phyloP scores from a whole-genome alignment of 2,113 vertebrate species.

The Arothron firmamentum region DNA sequence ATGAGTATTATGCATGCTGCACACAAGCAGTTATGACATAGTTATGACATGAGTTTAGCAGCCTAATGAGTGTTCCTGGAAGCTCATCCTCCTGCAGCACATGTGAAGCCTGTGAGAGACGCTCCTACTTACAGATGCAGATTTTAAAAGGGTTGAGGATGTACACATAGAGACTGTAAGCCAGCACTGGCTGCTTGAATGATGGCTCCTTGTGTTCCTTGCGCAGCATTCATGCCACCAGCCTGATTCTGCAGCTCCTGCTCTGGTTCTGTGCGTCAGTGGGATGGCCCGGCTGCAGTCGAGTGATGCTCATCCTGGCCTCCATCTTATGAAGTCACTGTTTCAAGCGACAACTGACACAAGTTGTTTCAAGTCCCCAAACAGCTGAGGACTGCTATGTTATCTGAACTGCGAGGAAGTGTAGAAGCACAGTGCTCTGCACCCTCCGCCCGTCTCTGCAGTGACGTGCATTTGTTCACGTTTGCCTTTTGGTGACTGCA shows the following conservation, averaged over 20 bases:
- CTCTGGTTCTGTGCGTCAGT: slow-evolving; percentile 40
- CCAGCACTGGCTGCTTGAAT: slow-evolving; percentile 1
- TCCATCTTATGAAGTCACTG: slow-evolving; percentile 32
- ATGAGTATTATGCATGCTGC: background rate
- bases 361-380: slow-evolving; percentile 14
- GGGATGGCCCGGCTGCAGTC: slow-evolving; percentile 36
- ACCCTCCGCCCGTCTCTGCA: background rate
- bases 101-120: slow-evolving; percentile 14
- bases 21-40: slow-evolving; percentile 5
- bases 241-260: slow-evolving; percentile 24
- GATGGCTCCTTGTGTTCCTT: slow-evolving; percentile 1
- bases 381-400: slow-evolving; percentile 24
- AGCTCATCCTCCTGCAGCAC: slow-evolving; percentile 3
- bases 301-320: slow-evolving; percentile 38
- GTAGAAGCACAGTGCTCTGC: no score
- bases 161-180: slow-evolving; percentile 26
- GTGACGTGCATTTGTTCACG: background rate
- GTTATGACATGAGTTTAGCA: slow-evolving; percentile 10
- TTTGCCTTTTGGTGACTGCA: no score
- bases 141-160: slow-evolving; percentile 14
- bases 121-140: slow-evolving; percentile 45
- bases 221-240: slow-evolving; percentile 12
- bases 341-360: slow-evolving; percentile 16
- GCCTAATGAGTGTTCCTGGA: slow-evolving; percentile 7
- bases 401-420: background rate